Conservation (phyloP, 1,140 invertebrate species). For the Ips nitidus region DNA sequence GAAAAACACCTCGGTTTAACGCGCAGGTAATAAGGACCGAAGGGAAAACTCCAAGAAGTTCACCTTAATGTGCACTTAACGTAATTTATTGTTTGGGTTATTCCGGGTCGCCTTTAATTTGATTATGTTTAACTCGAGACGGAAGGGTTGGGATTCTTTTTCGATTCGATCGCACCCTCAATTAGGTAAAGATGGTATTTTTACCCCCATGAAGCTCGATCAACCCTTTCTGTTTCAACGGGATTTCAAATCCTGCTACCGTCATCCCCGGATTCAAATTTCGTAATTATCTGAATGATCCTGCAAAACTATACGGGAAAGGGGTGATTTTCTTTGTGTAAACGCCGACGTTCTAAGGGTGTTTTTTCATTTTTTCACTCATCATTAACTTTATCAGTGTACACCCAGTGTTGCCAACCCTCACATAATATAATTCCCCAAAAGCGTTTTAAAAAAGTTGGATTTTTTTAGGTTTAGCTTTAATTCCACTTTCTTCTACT, state of each 20-base stretch:
- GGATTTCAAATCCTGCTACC: neutral
- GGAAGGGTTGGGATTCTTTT: slow-evolving; percentile 19
- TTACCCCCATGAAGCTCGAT: neutral
- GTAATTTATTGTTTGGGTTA: slow-evolving; percentile 28
- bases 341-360: too few relatives aligned
- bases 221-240: neutral
- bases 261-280: too few relatives aligned
- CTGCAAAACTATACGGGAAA: too few relatives aligned
- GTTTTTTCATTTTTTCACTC: too few relatives aligned
- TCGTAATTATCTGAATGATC: too few relatives aligned
- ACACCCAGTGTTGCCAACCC: too few relatives aligned
- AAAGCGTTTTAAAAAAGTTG: too few relatives aligned
- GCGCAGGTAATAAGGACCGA: slow-evolving; percentile 29
- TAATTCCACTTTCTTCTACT: too few relatives aligned
- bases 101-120: slow-evolving; percentile 20
- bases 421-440: too few relatives aligned
- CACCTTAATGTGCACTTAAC: slow-evolving; percentile 34
- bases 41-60: slow-evolving; percentile 34
- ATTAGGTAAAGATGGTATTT: neutral
- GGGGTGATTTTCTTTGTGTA: too few relatives aligned
- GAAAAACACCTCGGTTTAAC: slow-evolving; percentile 28
- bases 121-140: slow-evolving; percentile 17
- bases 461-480: too few relatives aligned
- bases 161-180: slow-evolving; percentile 7
- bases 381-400: too few relatives aligned